A percentile compares a stretch with the other conserved stretches of the same genome.
phyloP scores from a whole-genome alignment of 1,140 invertebrate genomes.

The Microplitis mediator region DNA sequence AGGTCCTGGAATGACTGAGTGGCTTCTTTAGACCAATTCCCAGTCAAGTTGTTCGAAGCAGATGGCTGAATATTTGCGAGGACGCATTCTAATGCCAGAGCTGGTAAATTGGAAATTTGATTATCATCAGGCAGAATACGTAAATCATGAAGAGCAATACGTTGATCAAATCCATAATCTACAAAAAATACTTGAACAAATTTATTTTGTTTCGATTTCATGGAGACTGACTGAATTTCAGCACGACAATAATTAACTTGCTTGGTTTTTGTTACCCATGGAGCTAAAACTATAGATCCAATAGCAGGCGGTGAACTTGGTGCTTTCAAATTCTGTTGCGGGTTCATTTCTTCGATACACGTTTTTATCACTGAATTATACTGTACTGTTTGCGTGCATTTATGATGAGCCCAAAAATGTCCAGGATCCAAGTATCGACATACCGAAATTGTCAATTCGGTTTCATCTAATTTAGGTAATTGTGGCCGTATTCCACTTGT shows the following conservation, averaged over 20 bases:
- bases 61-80: slow-evolving; percentile 73
- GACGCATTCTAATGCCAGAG: slow-evolving; percentile 75
- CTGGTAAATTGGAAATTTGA: slow-evolving; percentile 50
- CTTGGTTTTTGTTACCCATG: slow-evolving; percentile 33
- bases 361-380: slow-evolving; percentile 19
- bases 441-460: slow-evolving; percentile 57
- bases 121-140: slow-evolving; percentile 27
- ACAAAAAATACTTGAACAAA: slow-evolving; percentile 70
- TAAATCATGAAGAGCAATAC: slow-evolving; percentile 46
- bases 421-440: slow-evolving; percentile 57
- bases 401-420: slow-evolving; percentile 68
- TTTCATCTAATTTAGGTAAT: slow-evolving; percentile 62
- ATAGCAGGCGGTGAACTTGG: slow-evolving; percentile 21
- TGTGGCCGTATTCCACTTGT: slow-evolving; percentile 43
- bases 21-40: slow-evolving; percentile 68
- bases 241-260: slow-evolving; percentile 52
- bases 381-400: slow-evolving; percentile 48
- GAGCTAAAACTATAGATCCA: slow-evolving; percentile 49
- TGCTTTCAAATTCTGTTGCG: background rate
- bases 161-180: slow-evolving; percentile 75
- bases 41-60: slow-evolving; percentile 61
- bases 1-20: slow-evolving; percentile 60
- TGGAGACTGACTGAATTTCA: slow-evolving; percentile 40
- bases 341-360: background rate
- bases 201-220: slow-evolving; percentile 35